Conservation (phyloP, 2,113 vertebrate species). For the Cephalopholis sonnerati region DNA sequence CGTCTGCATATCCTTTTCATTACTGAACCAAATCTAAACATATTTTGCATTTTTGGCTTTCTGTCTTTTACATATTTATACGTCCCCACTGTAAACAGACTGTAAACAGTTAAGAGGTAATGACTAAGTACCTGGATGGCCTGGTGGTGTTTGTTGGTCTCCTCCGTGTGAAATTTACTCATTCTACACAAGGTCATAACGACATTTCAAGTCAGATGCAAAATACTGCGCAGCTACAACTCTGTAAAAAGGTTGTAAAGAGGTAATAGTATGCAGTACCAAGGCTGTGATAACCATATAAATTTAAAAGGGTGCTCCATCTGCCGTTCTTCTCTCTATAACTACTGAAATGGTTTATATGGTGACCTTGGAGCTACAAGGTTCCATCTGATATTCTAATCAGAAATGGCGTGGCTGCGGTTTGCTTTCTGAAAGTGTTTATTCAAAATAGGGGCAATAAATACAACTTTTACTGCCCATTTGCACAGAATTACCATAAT, state of each 20-base stretch:
- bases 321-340: conserved; percentile 57
- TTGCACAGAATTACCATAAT: conserved; percentile 65
- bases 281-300: conserved; percentile 66
- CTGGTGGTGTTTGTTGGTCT: conserved; percentile 20
- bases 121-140: conserved; percentile 41
- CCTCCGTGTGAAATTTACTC: conserved; percentile 45
- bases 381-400: conserved; percentile 62
- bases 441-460: conserved; percentile 66
- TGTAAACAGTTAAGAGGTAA: conserved; percentile 29
- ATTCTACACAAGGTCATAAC: conserved; percentile 56
- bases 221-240: conserved; percentile 67
- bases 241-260: conserved; percentile 76
- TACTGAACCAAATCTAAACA: conserved; percentile 20
- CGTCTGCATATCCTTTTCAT: neutral
- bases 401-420: conserved; percentile 25
- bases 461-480: conserved; percentile 57
- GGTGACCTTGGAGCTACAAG: conserved; percentile 68
- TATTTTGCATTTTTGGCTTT: conserved; percentile 39
- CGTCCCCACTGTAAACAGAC: conserved; percentile 8
- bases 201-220: conserved; percentile 59
- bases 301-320: conserved; percentile 69
- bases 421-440: conserved; percentile 60
- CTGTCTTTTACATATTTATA: conserved; percentile 42
- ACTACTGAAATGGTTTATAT: conserved; percentile 52
- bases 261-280: conserved; percentile 71